Evolutionary conservation across 2,888 invertebrate genomes (phyloP), one percentile per base, ranked within the genome.

Genomic region (Erpobdella octoculata): DNA sequence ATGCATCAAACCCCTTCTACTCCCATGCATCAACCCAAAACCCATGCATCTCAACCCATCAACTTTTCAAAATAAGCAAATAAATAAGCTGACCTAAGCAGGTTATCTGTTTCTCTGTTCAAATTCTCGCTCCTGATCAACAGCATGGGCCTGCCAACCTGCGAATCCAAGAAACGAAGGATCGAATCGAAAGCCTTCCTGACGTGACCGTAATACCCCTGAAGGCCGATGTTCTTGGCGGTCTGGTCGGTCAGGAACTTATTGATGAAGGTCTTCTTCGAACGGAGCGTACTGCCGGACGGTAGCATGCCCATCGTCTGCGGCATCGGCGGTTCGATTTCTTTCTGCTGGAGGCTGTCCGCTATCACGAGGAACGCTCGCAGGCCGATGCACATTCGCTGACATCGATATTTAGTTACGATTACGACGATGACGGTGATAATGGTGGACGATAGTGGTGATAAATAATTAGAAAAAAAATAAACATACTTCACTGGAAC

Each of bases 281-380:
- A 92, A 37, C 96, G 87, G 73, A 93, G 85, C 0, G 96, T 96
- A 82, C 93, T 94, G 0, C 96, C 96, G 0, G 95, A 96, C 0
- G 96, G 96, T 71, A 96, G 83, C 0, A 92, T 92, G 0, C 94
- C 94, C 73, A 94, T 91, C 0, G 94, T 93, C 76, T 95, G 87
- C 0, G 97, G 97, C 97, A 97, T 97, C 0, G 96, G 97, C 0
- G 98, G 98, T 79, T 97, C 96, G 0, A 96, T 96, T 82, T 98
- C 97, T 80, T 96, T 96, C 83, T 98, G 98, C 81, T 99, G 97
- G 71, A 98, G 85, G 78, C 95, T 93, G 81, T 99, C 98, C 0
- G 98, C 96, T 1, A 99, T 96, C 0, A 98, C 97, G 15, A 99
- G 86, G 82, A 99, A 95, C 0, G 98, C 97, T 78, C 98, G 87